Percentiles rank a stretch among this genome's conserved stretches.
phyloP scores from a whole-genome alignment of 2,888 invertebrate genomes.

The Mythimna vitellina region DNA sequence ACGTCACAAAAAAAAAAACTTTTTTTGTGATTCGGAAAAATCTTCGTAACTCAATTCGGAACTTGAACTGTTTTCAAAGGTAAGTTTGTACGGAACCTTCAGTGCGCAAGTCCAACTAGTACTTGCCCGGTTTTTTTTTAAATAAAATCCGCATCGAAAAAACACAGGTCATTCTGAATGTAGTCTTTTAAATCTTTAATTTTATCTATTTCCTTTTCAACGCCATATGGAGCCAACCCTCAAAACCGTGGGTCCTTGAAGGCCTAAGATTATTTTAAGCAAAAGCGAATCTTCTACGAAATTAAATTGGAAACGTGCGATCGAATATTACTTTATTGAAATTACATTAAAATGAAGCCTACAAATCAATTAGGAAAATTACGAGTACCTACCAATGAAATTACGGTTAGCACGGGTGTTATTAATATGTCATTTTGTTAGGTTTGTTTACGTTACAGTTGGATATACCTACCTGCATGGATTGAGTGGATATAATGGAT shows the following conservation, averaged over 20 bases:
- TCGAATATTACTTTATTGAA: conserved; percentile 21
- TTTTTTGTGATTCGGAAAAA: too few relatives aligned
- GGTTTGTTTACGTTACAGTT: not conserved
- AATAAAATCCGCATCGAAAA: too few relatives aligned
- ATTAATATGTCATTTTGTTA: conserved; percentile 6
- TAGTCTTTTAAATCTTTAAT: not conserved
- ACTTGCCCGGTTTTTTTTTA: too few relatives aligned
- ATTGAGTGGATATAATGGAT: too few relatives aligned
- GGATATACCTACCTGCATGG: too few relatives aligned
- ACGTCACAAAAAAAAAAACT: too few relatives aligned
- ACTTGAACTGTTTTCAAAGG: too few relatives aligned
- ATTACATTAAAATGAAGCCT: conserved; percentile 24
- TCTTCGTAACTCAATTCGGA: too few relatives aligned
- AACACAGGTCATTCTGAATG: too few relatives aligned
- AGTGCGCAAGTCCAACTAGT: too few relatives aligned
- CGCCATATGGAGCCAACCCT: not conserved
- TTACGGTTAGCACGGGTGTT: not conserved
- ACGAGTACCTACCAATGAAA: conserved; percentile 8
- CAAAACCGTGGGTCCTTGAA: conserved; percentile 12
- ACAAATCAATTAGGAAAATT: conserved; percentile 45
- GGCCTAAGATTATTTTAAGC: conserved; percentile 33
- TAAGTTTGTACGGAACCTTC: too few relatives aligned
- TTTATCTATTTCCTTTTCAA: not conserved
- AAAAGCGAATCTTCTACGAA: conserved; percentile 24
- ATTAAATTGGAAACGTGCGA: conserved; percentile 45